These are phyloP conservation scores for Conops quadrifasciatus DNA, from an alignment of 2,888 invertebrate genomes.

Conservation along the genomic window DNA sequence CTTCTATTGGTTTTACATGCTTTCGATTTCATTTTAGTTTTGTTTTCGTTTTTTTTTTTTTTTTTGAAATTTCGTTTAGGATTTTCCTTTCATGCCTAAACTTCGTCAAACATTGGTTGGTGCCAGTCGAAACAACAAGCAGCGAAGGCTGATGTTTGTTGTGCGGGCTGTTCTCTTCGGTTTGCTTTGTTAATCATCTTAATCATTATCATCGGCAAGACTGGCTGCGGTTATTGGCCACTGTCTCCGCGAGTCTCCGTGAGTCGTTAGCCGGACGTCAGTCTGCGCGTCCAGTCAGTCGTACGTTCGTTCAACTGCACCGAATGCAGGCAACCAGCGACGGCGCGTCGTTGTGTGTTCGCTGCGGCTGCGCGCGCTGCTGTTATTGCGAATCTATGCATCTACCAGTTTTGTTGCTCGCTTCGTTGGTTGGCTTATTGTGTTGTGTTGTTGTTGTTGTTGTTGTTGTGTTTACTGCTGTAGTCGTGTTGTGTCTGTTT, in stretches of 20 bases:
- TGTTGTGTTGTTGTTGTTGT: not conserved
- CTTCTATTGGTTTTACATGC: not conserved
- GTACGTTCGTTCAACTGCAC: slow-evolving; percentile 28
- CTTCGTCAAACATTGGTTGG: not conserved
- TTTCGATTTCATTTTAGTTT: not conserved
- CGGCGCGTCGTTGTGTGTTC: not conserved
- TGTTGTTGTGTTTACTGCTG: slow-evolving; percentile 14
- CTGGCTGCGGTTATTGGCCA: slow-evolving; percentile 4
- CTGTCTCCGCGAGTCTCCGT: slow-evolving; percentile 2
- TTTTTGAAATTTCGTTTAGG: not conserved
- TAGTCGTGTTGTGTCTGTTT: not conserved
- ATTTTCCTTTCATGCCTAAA: not conserved
- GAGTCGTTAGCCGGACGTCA: not conserved
- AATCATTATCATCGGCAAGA: not conserved
- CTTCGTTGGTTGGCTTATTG: slow-evolving; percentile 6
- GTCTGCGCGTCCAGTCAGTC: slow-evolving; percentile 16
- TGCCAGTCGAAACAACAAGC: not conserved
- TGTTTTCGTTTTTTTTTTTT: not conserved
- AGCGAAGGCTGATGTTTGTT: not conserved
- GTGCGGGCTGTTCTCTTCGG: not conserved
- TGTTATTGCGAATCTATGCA: not conserved
- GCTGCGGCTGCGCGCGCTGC: not conserved
- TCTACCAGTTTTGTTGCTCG: not conserved
- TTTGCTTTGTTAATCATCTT: not conserved
- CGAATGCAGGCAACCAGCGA: too few relatives aligned